A percentile compares a stretch with the other conserved stretches of the same genome.
Conservation (phyloP, 2,888 invertebrate species). For the Achlya flavicornis region DNA sequence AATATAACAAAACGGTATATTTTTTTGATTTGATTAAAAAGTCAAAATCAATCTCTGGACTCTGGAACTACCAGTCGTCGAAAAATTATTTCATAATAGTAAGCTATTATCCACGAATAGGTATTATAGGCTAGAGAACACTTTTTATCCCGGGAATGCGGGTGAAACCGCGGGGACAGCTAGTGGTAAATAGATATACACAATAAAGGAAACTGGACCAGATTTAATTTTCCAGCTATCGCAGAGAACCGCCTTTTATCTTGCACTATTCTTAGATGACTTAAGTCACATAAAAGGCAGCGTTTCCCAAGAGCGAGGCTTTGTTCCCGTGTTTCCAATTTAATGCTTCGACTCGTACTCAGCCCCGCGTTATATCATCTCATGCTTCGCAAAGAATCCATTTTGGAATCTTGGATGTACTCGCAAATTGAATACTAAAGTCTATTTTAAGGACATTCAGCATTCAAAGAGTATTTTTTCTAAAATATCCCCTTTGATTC, state of each 20-base stretch:
- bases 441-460: slow-evolving; percentile 42
- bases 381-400: slow-evolving; percentile 34
- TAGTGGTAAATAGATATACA: not conserved
- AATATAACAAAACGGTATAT: no score
- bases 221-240: slow-evolving; percentile 9
- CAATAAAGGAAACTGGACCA: not conserved
- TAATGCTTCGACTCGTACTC: slow-evolving; percentile 41
- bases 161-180: no score
- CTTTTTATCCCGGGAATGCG: no score
- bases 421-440: slow-evolving; percentile 53
- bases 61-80: no score
- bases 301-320: slow-evolving; percentile 30
- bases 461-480: slow-evolving; percentile 16
- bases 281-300: slow-evolving; percentile 23
- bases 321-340: slow-evolving; percentile 44
- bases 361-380: slow-evolving; percentile 43
- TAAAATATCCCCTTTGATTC: not conserved
- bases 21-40: no score
- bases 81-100: no score
- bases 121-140: no score
- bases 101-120: no score
- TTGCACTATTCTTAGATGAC: slow-evolving; percentile 10
- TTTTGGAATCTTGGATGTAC: slow-evolving; percentile 30
- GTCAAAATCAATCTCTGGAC: no score
- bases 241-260: slow-evolving; percentile 1